Base-by-base conservation (phyloP, 2,888 invertebrate genomes). In the Autographa pulchrina region DNA sequence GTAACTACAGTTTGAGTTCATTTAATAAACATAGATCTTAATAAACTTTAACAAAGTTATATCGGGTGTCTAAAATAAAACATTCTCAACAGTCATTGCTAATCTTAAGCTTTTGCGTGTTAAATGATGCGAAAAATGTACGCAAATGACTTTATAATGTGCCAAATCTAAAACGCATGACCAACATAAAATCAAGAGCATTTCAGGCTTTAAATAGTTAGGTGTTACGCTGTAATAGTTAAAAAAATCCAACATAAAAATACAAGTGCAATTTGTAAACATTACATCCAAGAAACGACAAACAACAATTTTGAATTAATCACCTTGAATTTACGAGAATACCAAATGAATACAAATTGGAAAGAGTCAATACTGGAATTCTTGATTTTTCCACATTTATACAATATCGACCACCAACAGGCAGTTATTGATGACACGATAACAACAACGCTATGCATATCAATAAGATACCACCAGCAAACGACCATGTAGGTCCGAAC, bases 21-120 rank as follows among this genome's bases (percentile, higher is more conserved):
- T 70, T 65, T 70, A 75, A 75, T 70, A 65, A 75, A 62, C 83
- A 78, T 86, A 73, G 70, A 72, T 85, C 77, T 79, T 75, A 82
- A 85, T 84, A 59, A 62, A 78, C 67, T 59, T 69, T 74, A 61
- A 62, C 41, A 35, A 32, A 72, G 73, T 79, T 74, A 77, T 75
- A 70, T 65, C 68, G 67, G 74, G 62, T 74, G 73, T 65, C 62
- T 41, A 64, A 72, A 73, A 71, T 80, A 79, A 71, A 64, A 72
- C 60, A 63, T 64, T 43, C 35, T 61, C 54, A 80, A 72, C 66
- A 38, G 59, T 60, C 69, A 69, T 54, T 65, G 64, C 25, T 60
- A 41, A 66, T 25, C 20, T 41, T n/a, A 41, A 62, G 9, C 5
- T 13, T 48, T 11, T 41, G 3, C 13, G 11, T 58, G 43, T 58